phyloP scores from a whole-genome alignment of 1,140 invertebrate species.

The Apocrypta bakeri region DNA sequence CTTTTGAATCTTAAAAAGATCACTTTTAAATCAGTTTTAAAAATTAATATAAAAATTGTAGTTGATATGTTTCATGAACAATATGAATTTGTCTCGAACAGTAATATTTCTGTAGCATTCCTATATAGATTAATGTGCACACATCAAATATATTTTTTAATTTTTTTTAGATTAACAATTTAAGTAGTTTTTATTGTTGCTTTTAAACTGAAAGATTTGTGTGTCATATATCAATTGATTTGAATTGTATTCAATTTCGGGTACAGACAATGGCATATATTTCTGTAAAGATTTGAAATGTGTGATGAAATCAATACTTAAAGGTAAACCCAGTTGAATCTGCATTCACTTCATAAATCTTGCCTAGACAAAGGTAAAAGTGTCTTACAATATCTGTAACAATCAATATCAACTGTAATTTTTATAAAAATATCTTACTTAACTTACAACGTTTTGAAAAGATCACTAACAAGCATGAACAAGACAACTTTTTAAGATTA shows the following conservation, averaged over 20 bases:
- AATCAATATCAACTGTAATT: slow-evolving; percentile 36
- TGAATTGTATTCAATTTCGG: background rate
- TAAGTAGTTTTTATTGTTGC: background rate
- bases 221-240: background rate
- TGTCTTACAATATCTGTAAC: background rate
- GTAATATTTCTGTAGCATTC: background rate
- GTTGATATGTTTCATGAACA: slow-evolving; percentile 11
- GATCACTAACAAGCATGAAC: slow-evolving; percentile 13
- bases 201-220: background rate
- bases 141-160: background rate
- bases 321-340: background rate
- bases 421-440: slow-evolving; percentile 30
- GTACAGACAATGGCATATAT: background rate
- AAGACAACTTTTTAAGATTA: slow-evolving; percentile 41
- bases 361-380: background rate
- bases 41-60: slow-evolving; percentile 8
- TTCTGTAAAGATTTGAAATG: background rate
- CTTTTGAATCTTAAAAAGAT: slow-evolving; percentile 45
- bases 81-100: background rate
- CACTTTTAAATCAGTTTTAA: slow-evolving; percentile 1
- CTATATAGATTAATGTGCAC: background rate
- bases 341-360: background rate
- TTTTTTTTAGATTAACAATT: background rate
- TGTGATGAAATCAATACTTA: background rate
- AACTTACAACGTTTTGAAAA: background rate